Conservation (phyloP, 2,888 invertebrate species). For the Apodemia zela region DNA sequence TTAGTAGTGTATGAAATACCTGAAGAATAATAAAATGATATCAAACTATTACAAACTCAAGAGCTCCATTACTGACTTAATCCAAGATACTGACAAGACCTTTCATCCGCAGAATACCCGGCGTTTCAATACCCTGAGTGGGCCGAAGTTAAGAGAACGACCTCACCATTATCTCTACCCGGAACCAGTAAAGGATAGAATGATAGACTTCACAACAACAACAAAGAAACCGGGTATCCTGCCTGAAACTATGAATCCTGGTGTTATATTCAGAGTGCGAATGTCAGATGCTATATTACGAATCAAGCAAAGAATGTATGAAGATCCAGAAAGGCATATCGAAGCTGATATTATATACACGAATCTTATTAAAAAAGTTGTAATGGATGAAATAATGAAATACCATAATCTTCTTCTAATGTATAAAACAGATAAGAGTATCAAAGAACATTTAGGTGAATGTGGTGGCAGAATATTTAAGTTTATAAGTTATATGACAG, state of each 20-base stretch:
- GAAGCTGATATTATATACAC: constrained; percentile 73
- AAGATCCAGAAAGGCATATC: constrained; percentile 67
- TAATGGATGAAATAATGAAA: constrained; percentile 70
- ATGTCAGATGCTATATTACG: constrained; percentile 71
- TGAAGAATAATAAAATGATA: neutral
- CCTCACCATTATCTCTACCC: constrained; percentile 70
- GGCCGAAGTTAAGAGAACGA: constrained; percentile 62
- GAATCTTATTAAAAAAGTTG: constrained; percentile 68
- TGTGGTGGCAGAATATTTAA: constrained; percentile 72
- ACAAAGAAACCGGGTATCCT: constrained; percentile 61
- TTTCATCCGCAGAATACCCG: constrained; percentile 48
- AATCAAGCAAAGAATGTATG: constrained; percentile 72
- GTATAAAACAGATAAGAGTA: constrained; percentile 71
- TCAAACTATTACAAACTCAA: neutral
- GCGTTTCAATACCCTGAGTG: constrained; percentile 52
- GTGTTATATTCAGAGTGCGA: constrained; percentile 66
- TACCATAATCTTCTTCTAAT: constrained; percentile 66
- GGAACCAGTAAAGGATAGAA: constrained; percentile 63
- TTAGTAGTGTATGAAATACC: neutral
- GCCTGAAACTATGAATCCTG: constrained; percentile 71
- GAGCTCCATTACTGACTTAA: neutral
- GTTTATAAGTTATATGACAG: constrained; percentile 72
- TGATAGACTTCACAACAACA: constrained; percentile 59
- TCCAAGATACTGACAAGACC: constrained; percentile 34
- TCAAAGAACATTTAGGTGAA: constrained; percentile 70